Evolutionary conservation across 1,140 invertebrate genomes (phyloP).

Genomic region (Drosophila serrata): DNA sequence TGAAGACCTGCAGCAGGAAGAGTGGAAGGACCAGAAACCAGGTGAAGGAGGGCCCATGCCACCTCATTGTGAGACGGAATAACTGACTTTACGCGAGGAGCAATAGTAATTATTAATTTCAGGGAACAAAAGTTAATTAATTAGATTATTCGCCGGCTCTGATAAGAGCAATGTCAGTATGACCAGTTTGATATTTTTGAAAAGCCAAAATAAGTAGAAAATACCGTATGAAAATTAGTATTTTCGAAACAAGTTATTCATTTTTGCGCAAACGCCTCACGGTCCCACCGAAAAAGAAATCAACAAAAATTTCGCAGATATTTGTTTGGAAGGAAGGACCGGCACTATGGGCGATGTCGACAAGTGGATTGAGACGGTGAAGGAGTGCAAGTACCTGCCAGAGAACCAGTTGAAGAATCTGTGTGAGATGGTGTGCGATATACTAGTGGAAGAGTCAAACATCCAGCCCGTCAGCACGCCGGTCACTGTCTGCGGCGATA

Average conservation of each 20-base stretch:
- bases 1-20: background rate
- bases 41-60: background rate
- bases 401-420: slow-evolving; percentile 98
- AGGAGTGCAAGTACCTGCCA: slow-evolving; percentile 98
- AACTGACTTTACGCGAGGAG: too few species aligned
- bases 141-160: background rate
- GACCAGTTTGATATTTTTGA: background rate
- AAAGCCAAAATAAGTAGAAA: background rate
- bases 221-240: background rate
- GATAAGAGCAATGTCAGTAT: background rate
- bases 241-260: background rate
- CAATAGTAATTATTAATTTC: background rate
- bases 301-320: background rate
- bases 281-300: background rate
- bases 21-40: background rate
- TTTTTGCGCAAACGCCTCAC: background rate
- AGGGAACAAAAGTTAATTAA: background rate
- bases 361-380: slow-evolving; percentile 97
- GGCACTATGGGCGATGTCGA: slow-evolving; percentile 92
- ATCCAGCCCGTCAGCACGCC: slow-evolving; percentile 97
- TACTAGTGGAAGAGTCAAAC: slow-evolving; percentile 96
- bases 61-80: background rate
- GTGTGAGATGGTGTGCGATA: slow-evolving; percentile 96
- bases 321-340: background rate
- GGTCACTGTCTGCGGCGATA: slow-evolving; percentile 98